Evolutionary conservation across 2,797 vertebrate species (phyloP), one percentile per base, ranked within the genome.

Genomic region (Helostoma temminkii): DNA sequence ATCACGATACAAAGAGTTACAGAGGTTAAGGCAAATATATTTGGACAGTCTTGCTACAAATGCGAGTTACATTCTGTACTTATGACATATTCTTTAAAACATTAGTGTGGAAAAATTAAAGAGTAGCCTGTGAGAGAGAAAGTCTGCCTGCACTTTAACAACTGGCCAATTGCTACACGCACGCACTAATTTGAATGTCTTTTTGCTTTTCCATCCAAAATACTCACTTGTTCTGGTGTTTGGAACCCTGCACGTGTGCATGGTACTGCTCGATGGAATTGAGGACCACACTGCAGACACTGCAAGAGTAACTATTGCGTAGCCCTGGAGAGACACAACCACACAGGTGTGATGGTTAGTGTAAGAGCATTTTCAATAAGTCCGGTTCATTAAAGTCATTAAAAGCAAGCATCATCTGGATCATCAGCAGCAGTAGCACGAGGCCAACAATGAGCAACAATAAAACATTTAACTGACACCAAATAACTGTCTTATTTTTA

Each of bases 211-310:
- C 16, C 46, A 28, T 54, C n/a, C 32, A 42, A 3, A 19, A 30
- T 3, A 88, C 90, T 88, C 70, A 95, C 95, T 96, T 96, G 92
- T 94, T 96, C 91, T 96, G 95, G 88, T 96, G 95, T 86, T 95
- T 95, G 85, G 93, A 95, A 75, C 95, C 95, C 91, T 96, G 94
- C 83, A 96, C 94, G 80, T 96, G 95, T 82, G 95, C 95, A 19
- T 95, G 93, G 87, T 95, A 96, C 92, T 96, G 95, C 82, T 96
- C 95, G 15, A 96, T 95, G 68, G 95, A 96, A 89, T 96, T 96
- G 69, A 96, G 93, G 50, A 95, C 91, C 86, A 96, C 93, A 36
- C 93, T 95, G 83, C 95, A 96, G 74, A 94, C 88, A 52, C 88
- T 94, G 90, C 95, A 96, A 18, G 95, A 95, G 81, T 94, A 96